A percentile compares a stretch with the other conserved stretches of the same genome.
These are phyloP conservation scores for Trachymyrmex septentrionalis DNA, from an alignment of 1,140 invertebrate species.

Conservation along the genomic window DNA sequence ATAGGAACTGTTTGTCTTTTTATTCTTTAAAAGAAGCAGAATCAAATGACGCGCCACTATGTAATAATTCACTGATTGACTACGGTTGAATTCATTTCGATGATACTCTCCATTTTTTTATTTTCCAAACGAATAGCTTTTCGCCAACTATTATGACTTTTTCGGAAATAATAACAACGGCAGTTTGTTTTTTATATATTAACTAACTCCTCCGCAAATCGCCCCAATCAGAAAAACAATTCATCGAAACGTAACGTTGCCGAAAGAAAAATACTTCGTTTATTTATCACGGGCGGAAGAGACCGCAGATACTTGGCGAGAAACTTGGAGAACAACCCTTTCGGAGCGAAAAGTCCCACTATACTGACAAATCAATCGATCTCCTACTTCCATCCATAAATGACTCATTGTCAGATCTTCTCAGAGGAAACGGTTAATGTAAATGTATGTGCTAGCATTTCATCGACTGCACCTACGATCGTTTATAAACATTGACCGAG, in stretches of 20 bases:
- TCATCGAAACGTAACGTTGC: background rate
- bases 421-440: slow-evolving; percentile 46
- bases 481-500: slow-evolving; percentile 65
- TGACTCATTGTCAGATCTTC: slow-evolving; percentile 58
- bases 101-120: background rate
- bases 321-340: slow-evolving; percentile 23
- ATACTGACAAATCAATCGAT: slow-evolving; percentile 65
- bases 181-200: background rate
- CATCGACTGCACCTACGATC: slow-evolving; percentile 39
- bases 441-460: slow-evolving; percentile 50
- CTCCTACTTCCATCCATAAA: slow-evolving; percentile 16
- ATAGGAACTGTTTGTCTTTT: too few species aligned
- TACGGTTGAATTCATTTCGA: background rate
- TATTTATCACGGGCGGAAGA: background rate
- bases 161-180: background rate
- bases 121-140: background rate
- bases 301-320: background rate
- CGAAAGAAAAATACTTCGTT: background rate
- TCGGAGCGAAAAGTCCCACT: slow-evolving; percentile 40
- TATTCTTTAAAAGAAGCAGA: background rate
- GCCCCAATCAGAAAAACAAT: background rate
- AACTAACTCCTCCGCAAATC: background rate
- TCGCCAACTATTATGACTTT: background rate
- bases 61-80: background rate
- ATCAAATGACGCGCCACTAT: background rate